phyloP scores from a whole-genome alignment of 2,797 vertebrate genomes.

The Lagodon rhomboides region DNA sequence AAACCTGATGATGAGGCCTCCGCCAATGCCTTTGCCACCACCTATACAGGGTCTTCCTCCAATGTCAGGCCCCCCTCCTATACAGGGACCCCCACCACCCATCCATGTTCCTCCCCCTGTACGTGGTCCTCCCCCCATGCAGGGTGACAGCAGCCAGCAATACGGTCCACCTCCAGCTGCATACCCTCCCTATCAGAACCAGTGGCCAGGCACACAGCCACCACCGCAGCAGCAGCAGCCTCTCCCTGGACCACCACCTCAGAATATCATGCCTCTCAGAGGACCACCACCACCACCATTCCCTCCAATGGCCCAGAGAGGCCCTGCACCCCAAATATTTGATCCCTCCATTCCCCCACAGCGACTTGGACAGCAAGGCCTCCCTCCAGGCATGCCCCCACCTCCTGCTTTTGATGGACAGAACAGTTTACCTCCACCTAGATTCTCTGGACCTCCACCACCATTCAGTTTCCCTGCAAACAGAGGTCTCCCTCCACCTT shows the following conservation, averaged over 20 bases:
- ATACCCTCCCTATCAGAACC: slow-evolving; percentile 85
- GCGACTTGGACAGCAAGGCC: slow-evolving; percentile 85
- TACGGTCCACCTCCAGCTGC: slow-evolving; percentile 74
- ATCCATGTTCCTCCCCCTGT: slow-evolving; percentile 78
- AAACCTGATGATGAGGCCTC: slow-evolving; percentile 78
- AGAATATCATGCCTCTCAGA: slow-evolving; percentile 82
- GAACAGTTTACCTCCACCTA: slow-evolving; percentile 83
- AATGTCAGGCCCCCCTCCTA: slow-evolving; percentile 75
- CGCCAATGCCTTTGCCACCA: slow-evolving; percentile 77
- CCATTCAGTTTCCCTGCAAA: slow-evolving; percentile 91
- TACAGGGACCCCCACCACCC: slow-evolving; percentile 75
- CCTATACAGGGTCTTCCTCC: slow-evolving; percentile 79
- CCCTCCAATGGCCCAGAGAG: slow-evolving; percentile 81
- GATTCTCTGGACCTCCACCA: slow-evolving; percentile 89
- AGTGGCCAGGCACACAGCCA: slow-evolving; percentile 82
- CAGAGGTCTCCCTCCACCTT: slow-evolving; percentile 88
- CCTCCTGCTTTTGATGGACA: slow-evolving; percentile 86
- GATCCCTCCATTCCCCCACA: slow-evolving; percentile 83
- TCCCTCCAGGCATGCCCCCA: slow-evolving; percentile 81
- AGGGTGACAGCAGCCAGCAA: slow-evolving; percentile 77
- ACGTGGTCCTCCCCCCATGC: slow-evolving; percentile 76
- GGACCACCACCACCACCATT: slow-evolving; percentile 81
- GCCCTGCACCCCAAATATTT: slow-evolving; percentile 90
- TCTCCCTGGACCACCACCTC: slow-evolving; percentile 75
- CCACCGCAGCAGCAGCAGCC: slow-evolving; percentile 69